Base-by-base conservation (phyloP, 2,113 vertebrate genomes). In the Bubo bubo region DNA sequence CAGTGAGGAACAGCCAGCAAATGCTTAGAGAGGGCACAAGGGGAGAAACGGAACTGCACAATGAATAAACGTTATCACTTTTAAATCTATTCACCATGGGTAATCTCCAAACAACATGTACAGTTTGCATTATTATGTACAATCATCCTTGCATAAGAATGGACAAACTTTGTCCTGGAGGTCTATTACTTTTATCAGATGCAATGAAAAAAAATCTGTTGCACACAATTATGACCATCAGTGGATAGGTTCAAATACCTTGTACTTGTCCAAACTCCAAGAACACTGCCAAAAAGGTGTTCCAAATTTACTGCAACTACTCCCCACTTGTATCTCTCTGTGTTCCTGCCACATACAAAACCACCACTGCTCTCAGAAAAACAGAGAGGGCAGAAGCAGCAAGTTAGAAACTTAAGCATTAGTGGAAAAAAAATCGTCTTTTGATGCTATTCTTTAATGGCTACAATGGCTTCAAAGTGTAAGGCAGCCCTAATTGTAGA, bases 201-300 rank as follows among this genome's bases (percentile, higher is more conserved):
- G 0, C 32, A 82, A n/a, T 8, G 24, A 52, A 66, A 83, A 52
- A 52, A 63, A 50, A 27, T 45, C 23, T 30, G 12, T 16, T 35
- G 21, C 39, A 50, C 8, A 56, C 21, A 82, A 66, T 74, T 2
- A 0, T 3, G 43, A 72, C 35, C 24, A 35, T 32, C 64, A 47
- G 43, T 26, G 27, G 35, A 43, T 4, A 77, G 0, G 1, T n/a
- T 79, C 41, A 50, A 77, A 90, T 12, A 70, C 9, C 15, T 76
- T 30, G 19, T n/a, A 12, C 41, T 84, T 66, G 24, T 53, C 81
- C 55, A 76, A 55, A 87, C 37, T 66, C 60, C 5, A 24, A 56
- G 39, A 76, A 62, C 0, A 0, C 19, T 56, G 9, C 19, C 49
- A 35, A 64, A 81, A 70, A 45, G 10, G 10, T 24, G 20, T 30